Conservation (phyloP, 2,797 vertebrate genomes). For the Mycteria americana region DNA sequence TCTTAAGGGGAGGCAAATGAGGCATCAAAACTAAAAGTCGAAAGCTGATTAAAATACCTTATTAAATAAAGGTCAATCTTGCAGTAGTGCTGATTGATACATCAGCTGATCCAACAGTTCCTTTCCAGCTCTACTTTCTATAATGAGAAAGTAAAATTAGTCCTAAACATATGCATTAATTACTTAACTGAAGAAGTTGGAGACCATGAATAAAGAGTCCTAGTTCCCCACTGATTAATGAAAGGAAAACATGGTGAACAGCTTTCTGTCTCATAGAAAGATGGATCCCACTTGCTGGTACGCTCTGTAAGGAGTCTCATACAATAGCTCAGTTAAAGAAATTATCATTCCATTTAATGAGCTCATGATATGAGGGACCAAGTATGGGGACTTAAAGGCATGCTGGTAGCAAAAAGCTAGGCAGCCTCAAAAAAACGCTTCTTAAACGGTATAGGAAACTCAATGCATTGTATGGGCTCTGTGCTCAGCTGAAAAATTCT, state of each 20-base stretch:
- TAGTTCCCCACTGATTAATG: slow-evolving; percentile 12
- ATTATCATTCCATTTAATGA: neutral
- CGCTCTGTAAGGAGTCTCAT: neutral
- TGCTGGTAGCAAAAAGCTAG: neutral
- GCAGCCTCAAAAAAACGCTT: neutral
- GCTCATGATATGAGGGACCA: neutral
- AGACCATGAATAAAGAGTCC: slow-evolving; percentile 1
- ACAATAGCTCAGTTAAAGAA: neutral
- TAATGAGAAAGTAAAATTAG: slow-evolving; percentile 57
- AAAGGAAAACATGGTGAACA: neutral
- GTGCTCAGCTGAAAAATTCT: neutral
- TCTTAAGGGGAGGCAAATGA: slow-evolving; percentile 22
- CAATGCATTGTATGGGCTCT: neutral
- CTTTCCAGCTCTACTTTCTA: slow-evolving; percentile 28
- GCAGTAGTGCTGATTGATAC: slow-evolving; percentile 35
- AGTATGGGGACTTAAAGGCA: neutral
- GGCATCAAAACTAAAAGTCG: neutral
- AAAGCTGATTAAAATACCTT: slow-evolving; percentile 61
- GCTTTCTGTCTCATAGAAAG: neutral
- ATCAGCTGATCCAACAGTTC: slow-evolving; percentile 46
- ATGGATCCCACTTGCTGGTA: neutral
- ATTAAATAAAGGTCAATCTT: slow-evolving; percentile 58
- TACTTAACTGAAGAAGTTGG: slow-evolving; percentile 14
- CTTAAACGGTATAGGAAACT: neutral
- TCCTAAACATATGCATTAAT: slow-evolving; percentile 45